Conservation (phyloP, 2,113 vertebrate genomes). For the Phalacrocorax pelagicus region DNA sequence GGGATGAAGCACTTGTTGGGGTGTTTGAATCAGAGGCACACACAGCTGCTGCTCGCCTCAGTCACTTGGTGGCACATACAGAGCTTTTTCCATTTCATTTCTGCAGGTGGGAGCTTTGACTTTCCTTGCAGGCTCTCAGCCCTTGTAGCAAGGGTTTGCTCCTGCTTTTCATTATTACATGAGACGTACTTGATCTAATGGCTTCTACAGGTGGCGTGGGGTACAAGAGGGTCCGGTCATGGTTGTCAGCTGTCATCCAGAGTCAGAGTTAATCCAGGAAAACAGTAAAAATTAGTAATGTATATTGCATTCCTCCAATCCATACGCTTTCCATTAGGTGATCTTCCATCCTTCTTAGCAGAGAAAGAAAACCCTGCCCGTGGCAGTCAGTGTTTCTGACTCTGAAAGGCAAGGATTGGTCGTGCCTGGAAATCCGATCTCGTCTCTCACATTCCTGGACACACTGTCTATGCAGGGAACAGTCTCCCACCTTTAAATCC, state of each 20-base stretch:
- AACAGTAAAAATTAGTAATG: constrained; percentile 66
- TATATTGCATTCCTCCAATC: constrained; percentile 60
- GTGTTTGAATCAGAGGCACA: neutral
- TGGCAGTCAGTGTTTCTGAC: neutral
- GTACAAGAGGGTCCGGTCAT: neutral
- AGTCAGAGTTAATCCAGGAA: constrained; percentile 69
- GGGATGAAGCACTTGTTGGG: rapidly evolving
- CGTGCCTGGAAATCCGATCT: constrained; percentile 46
- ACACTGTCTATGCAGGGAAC: constrained; percentile 10
- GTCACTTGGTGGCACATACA: neutral
- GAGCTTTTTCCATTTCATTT: neutral
- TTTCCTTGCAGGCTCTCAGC: neutral
- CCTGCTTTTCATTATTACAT: neutral
- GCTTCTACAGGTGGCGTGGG: constrained; percentile 53
- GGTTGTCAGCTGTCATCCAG: constrained; percentile 63
- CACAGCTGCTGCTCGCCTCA: neutral
- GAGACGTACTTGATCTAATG: constrained; percentile 28
- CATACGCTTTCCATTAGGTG: constrained; percentile 71
- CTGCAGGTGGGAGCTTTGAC: constrained; percentile 41
- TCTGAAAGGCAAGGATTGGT: constrained; percentile 38
- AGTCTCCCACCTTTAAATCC: constrained; percentile 50
- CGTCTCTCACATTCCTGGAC: constrained; percentile 32
- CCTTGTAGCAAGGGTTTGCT: neutral
- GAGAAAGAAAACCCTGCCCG: neutral
- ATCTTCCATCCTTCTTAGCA: neutral